These are phyloP conservation scores for Pogona vitticeps DNA, from an alignment of 2,113 vertebrate genomes.

Conservation along the genomic window DNA sequence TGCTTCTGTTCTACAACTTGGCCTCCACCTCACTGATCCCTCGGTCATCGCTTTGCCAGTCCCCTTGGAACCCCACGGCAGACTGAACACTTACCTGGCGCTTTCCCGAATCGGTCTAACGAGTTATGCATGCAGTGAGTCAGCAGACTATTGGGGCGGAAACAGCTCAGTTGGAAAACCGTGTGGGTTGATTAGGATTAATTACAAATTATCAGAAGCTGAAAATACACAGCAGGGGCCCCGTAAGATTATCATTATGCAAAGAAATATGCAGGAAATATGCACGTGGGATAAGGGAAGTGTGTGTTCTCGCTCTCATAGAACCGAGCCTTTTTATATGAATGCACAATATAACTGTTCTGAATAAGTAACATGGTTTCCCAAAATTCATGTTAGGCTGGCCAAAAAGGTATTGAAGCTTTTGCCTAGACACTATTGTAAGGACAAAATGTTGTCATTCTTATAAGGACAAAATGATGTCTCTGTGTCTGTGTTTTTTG, in stretches of 20 bases:
- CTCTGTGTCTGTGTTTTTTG: too few relatives aligned
- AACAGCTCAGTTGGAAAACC: background rate
- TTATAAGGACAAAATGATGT: too few relatives aligned
- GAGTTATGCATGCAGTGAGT: background rate
- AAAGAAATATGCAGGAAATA: conserved; percentile 13
- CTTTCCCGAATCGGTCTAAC: background rate
- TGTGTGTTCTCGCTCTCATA: background rate
- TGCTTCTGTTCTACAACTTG: background rate
- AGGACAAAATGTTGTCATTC: too few relatives aligned
- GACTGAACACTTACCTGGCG: background rate
- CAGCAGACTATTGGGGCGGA: background rate
- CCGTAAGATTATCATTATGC: background rate
- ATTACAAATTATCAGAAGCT: conserved; percentile 20
- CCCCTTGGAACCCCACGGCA: background rate
- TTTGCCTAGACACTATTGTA: too few relatives aligned
- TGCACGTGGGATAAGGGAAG: background rate
- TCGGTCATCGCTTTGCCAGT: too few relatives aligned
- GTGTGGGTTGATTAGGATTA: conserved; percentile 28
- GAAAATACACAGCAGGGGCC: background rate
- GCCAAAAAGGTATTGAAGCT: too few relatives aligned
- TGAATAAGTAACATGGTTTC: background rate
- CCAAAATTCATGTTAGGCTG: too few relatives aligned
- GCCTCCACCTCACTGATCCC: rapidly evolving
- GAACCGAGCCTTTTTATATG: background rate
- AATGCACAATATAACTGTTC: background rate